Conservation (phyloP, 2,113 vertebrate species). For the Antechinus flavipes region DNA sequence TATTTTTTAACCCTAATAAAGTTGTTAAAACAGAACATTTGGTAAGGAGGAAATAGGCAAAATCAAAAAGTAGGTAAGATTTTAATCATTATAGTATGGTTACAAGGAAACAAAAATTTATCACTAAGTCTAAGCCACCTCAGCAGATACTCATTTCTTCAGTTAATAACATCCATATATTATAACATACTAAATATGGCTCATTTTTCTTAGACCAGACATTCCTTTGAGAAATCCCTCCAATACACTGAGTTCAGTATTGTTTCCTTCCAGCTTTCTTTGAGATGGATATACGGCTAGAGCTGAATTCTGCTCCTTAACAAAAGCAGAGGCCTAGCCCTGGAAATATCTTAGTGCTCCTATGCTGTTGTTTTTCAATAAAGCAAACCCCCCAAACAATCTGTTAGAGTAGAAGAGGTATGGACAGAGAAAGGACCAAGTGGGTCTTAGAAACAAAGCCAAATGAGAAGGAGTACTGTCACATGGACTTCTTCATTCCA, state of each 20-base stretch:
- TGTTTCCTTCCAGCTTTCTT: neutral
- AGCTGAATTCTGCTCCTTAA: slow-evolving; percentile 3
- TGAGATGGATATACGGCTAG: neutral
- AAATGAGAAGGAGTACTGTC: neutral
- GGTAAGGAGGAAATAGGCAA: neutral
- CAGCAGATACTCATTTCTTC: neutral
- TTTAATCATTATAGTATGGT: neutral
- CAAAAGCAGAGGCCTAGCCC: neutral
- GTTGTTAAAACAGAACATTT: neutral
- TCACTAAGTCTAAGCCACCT: neutral
- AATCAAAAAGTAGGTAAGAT: neutral
- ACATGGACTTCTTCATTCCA: neutral
- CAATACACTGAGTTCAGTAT: neutral
- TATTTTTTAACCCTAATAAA: neutral
- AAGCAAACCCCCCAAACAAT: neutral
- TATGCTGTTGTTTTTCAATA: neutral
- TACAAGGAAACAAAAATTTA: neutral
- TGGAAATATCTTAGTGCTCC: neutral
- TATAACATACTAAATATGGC: neutral
- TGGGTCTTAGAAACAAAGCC: neutral
- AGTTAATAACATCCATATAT: neutral
- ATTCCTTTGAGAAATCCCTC: neutral
- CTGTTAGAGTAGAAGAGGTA: neutral
- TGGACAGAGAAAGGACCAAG: neutral
- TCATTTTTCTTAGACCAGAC: neutral